Evolutionary conservation across 92 coral and sea anemone species (phyloP), one percentile per base, ranked within the genome.

Genomic region (Phenganax marumi): DNA sequence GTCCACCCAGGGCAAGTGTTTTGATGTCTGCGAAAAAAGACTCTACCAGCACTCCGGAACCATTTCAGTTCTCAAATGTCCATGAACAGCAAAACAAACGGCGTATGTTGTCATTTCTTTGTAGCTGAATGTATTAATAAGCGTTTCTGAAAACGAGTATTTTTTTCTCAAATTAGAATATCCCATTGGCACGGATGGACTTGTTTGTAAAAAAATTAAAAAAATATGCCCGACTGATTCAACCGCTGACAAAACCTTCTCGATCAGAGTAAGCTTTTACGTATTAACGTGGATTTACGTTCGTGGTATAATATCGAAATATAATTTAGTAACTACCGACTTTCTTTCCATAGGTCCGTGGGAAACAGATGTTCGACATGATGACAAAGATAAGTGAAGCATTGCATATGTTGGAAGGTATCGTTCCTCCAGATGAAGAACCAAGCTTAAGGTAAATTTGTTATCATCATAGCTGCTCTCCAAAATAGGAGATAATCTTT

Each of bases 301-400:
- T 33, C 43, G 43, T 33, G 43, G 43, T 79, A 13, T 26, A 26
- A 33, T 33, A 33, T 33, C 43, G 43, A 33, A 33, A 33, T 33
- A 33, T 33, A 33, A 33, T 33, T 33, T 33, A 33, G 43, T 33
- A 33, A 33, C 43, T 33, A 33, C 43, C 43, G 43, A 33, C 43
- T 33, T 33, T 33, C 43, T 33, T 33, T 79, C n/a, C 21, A 26
- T 80, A 92, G 98, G 88, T 95, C 10, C 79, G 80, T 18, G 96
- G 98, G 33, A 87, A 96, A 26, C 93, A 95, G 43, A 93, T 91
- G 58, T 95, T 90, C 71, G 96, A 90, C 70, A 78, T 95, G 33
- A 81, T 95, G 39, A 81, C 89, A n/a, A 95, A 91, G 80, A 88
- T 95, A 18, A 95, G 91, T 52, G 98, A 95, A 48, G 76, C 91